Base-by-base conservation (phyloP, 2,113 vertebrate species). In the Uria lomvia region DNA sequence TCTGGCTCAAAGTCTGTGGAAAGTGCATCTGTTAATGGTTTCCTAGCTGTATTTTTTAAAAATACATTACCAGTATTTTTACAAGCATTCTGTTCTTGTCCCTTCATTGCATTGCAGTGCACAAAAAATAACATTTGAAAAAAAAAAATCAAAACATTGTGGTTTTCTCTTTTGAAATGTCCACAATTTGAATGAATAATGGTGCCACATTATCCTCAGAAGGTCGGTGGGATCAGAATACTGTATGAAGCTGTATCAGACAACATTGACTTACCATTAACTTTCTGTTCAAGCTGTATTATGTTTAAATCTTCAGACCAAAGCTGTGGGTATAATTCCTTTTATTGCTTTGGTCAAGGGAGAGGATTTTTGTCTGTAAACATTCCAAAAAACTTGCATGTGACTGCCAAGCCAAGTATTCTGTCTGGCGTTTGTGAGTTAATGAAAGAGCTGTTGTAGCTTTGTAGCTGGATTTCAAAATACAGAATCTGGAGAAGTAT, bases 351-450 rank as follows among this genome's bases (percentile, higher is more conserved):
- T 79, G 80, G 80, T 89, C 94, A 94, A 72, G 52, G 50, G 73
- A 91, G 40, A 89, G 43, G 91, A 85, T 91, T 95, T 96, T 92
- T 89, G 47, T 32, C 79, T 82, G 89, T 70, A 95, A 95, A 87
- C 43, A 36, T 91, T 94, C 68, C 56, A 96, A 82, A 87, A 81
- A 89, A 47, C 75, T 52, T 45, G 63, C 34, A 22, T 53, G 43
- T 53, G 86, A 27, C 60, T 92, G 86, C 91, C 94, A 95, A 94
- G 66, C 32, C 63, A 42, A 96, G 83, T 58, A 67, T 34, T 90
- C 71, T 90, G 81, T 32, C 90, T 96, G 84, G 87, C 45, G 40
- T 90, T 93, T 90, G 81, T 83, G 90, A 94, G 85, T 91, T 97
- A 94, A 96, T 94, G 89, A 95, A 86, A 95, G 93, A 93, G 86